Conservation (phyloP, 2,797 vertebrate genomes). For the Molossus alvarezi region DNA sequence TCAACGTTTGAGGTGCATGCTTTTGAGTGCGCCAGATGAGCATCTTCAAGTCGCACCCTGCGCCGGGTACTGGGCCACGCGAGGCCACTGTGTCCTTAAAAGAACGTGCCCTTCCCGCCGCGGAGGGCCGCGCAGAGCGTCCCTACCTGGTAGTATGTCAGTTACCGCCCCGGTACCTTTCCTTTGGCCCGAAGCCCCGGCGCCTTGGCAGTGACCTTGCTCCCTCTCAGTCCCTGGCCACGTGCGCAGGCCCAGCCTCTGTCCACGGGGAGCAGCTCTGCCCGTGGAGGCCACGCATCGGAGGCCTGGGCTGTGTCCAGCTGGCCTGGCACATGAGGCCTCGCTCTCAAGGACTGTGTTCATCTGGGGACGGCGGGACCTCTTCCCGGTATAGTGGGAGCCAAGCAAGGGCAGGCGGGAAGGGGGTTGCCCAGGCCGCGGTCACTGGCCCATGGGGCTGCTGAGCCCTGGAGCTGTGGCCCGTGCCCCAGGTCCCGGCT, state of each 20-base stretch:
- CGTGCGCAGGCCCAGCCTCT: rapidly evolving
- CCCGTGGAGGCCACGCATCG: rapidly evolving
- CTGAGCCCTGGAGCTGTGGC: neutral
- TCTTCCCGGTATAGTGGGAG: neutral
- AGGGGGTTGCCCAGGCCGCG: rapidly evolving
- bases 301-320: neutral
- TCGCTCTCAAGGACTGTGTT: neutral
- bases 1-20: rapidly evolving
- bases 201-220: slow-evolving; percentile 62
- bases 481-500: neutral
- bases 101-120: rapidly evolving
- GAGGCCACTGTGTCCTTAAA: rapidly evolving
- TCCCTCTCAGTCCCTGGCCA: neutral
- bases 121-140: neutral
- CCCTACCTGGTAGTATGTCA: slow-evolving; percentile 15
- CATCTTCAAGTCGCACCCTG: rapidly evolving
- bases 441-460: neutral
- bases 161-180: neutral
- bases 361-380: neutral
- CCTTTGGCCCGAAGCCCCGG: neutral
- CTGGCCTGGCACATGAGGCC: neutral
- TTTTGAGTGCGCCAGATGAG: neutral
- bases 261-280: neutral
- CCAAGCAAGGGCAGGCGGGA: rapidly evolving
- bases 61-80: neutral